Base-by-base conservation (phyloP, 2,113 vertebrate genomes). In the Pholis gunnellus region DNA sequence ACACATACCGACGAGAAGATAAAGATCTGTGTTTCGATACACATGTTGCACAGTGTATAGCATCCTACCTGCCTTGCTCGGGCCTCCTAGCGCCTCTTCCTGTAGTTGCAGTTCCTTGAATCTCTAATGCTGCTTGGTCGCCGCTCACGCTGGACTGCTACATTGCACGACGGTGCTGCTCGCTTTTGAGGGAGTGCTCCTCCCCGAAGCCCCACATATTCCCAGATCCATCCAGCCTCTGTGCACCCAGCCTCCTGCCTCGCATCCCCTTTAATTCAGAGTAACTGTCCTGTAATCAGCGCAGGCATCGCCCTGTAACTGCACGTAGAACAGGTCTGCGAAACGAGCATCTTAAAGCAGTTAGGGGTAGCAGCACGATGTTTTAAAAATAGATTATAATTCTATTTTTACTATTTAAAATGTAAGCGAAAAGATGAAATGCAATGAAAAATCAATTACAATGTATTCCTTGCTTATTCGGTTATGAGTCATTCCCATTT, bases 41-140 rank as follows among this genome's bases (percentile, higher is more conserved):
- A 87, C 72, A 81, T 86, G 88, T 85, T 88, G 85, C 76, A 46
- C 73, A 67, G 69, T 20, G 74, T 9, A 2, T 17, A 86, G 88
- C 86, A 90, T 93, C 93, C 77, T 94, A 94, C 93, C 92, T 93
- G 86, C 66, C 56, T 85, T 44, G 36, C 61, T 88, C 78, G 56
- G 91, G 89, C 91, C 90, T 94, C 88, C 75, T 59, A 5, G 61
- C 17, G 72, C 76, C 79, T 88, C 75, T 81, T 88, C 75, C 81
- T 80, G 84, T 67, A 89, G 81, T 86, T 86, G 65, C 88, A 84
- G 82, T 29, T 81, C 34, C 69, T 71, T 61, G 46, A 46, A 46
- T 75, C 56, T 38, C 75, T 25, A 88, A 82, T 91, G 88, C 86
- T 90, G 81, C 69, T 50, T 7, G 81, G 15, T 80, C 67, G 79